A percentile compares a stretch with the other conserved stretches of the same genome.
These are phyloP conservation scores for Hydrotaea cyrtoneurina DNA, from an alignment of 2,888 invertebrate genomes.

Conservation along the genomic window DNA sequence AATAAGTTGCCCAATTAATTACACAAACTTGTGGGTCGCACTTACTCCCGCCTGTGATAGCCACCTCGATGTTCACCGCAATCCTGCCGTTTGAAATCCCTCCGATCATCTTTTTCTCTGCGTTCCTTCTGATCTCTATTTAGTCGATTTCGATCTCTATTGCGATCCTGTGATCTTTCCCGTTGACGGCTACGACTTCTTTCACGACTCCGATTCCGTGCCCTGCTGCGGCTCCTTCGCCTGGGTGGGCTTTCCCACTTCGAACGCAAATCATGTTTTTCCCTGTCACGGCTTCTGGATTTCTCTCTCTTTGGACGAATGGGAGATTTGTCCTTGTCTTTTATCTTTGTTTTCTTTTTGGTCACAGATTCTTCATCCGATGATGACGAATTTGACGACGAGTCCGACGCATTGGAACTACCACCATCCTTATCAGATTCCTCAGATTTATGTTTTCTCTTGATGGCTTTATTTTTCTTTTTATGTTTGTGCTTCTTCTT, in stretches of 20 bases:
- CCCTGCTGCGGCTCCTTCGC: conserved; percentile 42
- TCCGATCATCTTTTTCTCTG: conserved; percentile 43
- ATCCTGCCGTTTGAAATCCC: conserved; percentile 62
- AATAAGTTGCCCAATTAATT: neutral
- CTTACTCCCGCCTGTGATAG: conserved; percentile 69
- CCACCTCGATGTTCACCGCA: conserved; percentile 28
- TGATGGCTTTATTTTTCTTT: conserved; percentile 47
- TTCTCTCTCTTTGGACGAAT: conserved; percentile 15
- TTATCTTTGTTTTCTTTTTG: conserved; percentile 41
- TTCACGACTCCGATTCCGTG: conserved; percentile 51
- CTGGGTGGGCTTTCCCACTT: conserved; percentile 58
- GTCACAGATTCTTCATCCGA: conserved; percentile 23
- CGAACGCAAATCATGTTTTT: conserved; percentile 31
- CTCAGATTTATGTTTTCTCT: conserved; percentile 57
- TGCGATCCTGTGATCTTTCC: conserved; percentile 52
- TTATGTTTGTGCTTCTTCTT: conserved; percentile 51
- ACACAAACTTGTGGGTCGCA: neutral
- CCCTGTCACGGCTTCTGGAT: conserved; percentile 53
- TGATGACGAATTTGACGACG: conserved; percentile 26
- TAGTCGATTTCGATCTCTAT: conserved; percentile 7
- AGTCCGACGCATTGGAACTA: conserved; percentile 18
- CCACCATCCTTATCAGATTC: conserved; percentile 33
- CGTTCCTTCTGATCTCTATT: conserved; percentile 24
- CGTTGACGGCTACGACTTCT: conserved; percentile 66
- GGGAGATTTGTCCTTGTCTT: conserved; percentile 9